Conservation (phyloP, 1,140 invertebrate species). For the Coenobita brevimanus region DNA sequence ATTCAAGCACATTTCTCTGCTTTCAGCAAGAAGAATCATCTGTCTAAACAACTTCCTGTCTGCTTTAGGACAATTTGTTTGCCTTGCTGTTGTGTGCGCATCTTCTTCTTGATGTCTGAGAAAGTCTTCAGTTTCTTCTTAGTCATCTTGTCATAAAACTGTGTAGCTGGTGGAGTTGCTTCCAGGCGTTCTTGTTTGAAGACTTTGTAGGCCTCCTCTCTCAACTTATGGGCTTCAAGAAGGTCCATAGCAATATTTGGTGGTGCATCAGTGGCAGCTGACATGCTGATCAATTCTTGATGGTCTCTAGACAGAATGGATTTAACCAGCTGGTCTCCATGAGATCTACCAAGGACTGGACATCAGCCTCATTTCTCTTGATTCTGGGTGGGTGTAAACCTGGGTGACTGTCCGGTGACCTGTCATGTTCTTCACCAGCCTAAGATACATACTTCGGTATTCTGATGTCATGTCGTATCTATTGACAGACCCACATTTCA, state of each 20-base stretch:
- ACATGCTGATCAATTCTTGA: background rate
- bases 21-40: slow-evolving; percentile 18
- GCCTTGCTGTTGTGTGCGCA: background rate
- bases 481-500: background rate
- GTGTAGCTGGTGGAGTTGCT: background rate
- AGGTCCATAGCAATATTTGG: background rate
- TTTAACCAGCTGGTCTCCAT: slow-evolving; percentile 27
- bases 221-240: slow-evolving; percentile 2
- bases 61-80: slow-evolving; percentile 24
- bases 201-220: background rate
- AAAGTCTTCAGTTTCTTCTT: slow-evolving; percentile 34
- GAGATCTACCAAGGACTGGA: background rate
- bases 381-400: background rate
- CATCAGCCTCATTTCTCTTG: slow-evolving; percentile 8
- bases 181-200: background rate
- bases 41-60: background rate
- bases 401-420: background rate
- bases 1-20: slow-evolving; percentile 16
- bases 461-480: too few species aligned
- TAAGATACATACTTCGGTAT: too few species aligned
- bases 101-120: background rate
- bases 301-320: background rate
- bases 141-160: slow-evolving; percentile 4
- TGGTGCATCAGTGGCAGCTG: background rate
- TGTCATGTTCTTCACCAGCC: background rate